phyloP scores from a whole-genome alignment of 2,113 vertebrate genomes.

The Daboia siamensis region DNA sequence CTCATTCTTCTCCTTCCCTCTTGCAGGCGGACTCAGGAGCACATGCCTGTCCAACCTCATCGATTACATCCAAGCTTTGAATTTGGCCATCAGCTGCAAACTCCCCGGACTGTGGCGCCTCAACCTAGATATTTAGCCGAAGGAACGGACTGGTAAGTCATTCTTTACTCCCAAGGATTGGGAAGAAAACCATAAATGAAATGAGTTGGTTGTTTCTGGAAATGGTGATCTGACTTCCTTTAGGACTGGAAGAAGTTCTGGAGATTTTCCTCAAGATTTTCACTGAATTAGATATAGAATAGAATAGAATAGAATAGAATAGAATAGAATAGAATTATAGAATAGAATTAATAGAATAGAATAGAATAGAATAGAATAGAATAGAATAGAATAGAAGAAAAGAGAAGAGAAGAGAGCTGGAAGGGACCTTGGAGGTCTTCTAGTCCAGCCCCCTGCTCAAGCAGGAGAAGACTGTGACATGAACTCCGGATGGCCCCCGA shows the following conservation, averaged over 20 bases:
- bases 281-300: neutral
- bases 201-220: neutral
- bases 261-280: neutral
- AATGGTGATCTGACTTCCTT: neutral
- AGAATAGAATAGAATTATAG: neutral
- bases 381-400: too few relatives aligned
- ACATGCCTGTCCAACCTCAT: constrained; percentile 87
- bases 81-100: constrained; percentile 87
- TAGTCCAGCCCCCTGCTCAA: too few relatives aligned
- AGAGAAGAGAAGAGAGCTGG: too few relatives aligned
- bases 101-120: constrained; percentile 80
- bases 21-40: constrained; percentile 88
- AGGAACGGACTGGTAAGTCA: constrained; percentile 95
- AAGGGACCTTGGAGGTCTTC: too few relatives aligned
- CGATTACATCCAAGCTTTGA: constrained; percentile 91
- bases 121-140: constrained; percentile 94
- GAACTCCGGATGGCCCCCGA: too few relatives aligned
- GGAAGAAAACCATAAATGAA: neutral
- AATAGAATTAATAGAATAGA: too few relatives aligned
- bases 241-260: neutral
- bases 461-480: too few relatives aligned
- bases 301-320: neutral
- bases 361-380: too few relatives aligned
- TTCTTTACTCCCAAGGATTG: fast-evolving
- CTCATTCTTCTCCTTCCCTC: neutral